phyloP scores from a whole-genome alignment of 2,888 invertebrate genomes.

The Mythimna ferrago region DNA sequence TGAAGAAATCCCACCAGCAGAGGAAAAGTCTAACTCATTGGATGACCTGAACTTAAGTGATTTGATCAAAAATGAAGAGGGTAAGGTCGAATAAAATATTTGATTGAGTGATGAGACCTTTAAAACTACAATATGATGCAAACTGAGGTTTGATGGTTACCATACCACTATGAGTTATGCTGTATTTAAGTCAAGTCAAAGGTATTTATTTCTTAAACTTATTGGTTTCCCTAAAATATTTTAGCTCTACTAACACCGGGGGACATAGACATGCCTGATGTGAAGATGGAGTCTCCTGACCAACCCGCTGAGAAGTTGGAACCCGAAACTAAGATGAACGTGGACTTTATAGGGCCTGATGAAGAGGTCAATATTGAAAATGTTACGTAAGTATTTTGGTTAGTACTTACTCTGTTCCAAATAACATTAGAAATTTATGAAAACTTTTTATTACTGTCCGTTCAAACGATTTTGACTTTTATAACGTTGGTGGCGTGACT shows the following conservation, averaged over 20 bases:
- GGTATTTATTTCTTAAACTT: too few relatives aligned
- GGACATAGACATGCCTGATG: slow-evolving; percentile 73
- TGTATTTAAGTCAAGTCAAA: too few relatives aligned
- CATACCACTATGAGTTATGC: too few relatives aligned
- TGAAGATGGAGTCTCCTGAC: slow-evolving; percentile 68
- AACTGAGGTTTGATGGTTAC: not conserved
- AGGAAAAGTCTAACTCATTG: slow-evolving; percentile 72
- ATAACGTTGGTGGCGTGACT: too few relatives aligned
- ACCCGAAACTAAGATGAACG: slow-evolving; percentile 66
- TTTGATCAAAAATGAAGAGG: slow-evolving; percentile 83
- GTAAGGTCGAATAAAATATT: slow-evolving; percentile 63
- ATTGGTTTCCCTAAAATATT: not conserved
- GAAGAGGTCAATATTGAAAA: slow-evolving; percentile 83
- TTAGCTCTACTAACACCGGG: slow-evolving; percentile 71
- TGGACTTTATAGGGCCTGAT: slow-evolving; percentile 82
- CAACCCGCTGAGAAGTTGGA: slow-evolving; percentile 63
- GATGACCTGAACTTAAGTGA: slow-evolving; percentile 81
- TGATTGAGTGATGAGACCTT: too few relatives aligned
- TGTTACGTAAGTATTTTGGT: slow-evolving; percentile 70
- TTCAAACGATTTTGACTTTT: too few relatives aligned
- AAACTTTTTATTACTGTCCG: too few relatives aligned
- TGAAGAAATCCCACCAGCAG: slow-evolving; percentile 72
- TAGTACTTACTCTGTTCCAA: too few relatives aligned
- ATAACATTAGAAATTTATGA: too few relatives aligned
- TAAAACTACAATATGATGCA: not conserved